Conservation (phyloP, 1,140 invertebrate species). For the Diorhabda sublineata region DNA sequence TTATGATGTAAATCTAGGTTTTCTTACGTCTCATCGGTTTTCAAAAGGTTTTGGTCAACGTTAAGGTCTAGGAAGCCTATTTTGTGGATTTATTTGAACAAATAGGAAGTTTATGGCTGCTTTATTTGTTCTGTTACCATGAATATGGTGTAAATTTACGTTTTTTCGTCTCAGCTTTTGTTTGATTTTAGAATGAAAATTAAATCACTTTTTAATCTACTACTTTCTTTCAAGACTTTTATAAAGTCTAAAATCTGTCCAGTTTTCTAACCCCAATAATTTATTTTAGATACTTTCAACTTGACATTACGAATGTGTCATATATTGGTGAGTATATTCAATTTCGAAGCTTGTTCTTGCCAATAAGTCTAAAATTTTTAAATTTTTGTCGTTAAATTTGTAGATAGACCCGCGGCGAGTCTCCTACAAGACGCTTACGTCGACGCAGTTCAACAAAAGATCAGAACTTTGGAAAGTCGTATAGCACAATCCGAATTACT, state of each 20-base stretch:
- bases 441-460: slow-evolving; percentile 42
- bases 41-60: too few relatives aligned
- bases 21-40: too few relatives aligned
- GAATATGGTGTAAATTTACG: too few relatives aligned
- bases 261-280: too few relatives aligned
- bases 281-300: slow-evolving; percentile 30
- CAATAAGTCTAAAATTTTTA: neutral
- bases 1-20: too few relatives aligned
- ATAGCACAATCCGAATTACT: slow-evolving; percentile 41
- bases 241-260: too few relatives aligned
- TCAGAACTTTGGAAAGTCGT: slow-evolving; percentile 41
- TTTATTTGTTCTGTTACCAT: too few relatives aligned
- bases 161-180: too few relatives aligned
- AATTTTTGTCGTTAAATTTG: neutral
- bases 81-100: too few relatives aligned
- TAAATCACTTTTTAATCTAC: neutral
- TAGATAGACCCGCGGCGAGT: slow-evolving; percentile 35
- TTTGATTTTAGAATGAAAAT: too few relatives aligned
- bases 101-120: too few relatives aligned
- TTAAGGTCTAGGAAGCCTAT: too few relatives aligned
- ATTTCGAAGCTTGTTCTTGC: neutral
- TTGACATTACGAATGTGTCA: slow-evolving; percentile 36
- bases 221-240: neutral
- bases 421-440: slow-evolving; percentile 45
- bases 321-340: slow-evolving; percentile 28